phyloP scores from a whole-genome alignment of 2,113 vertebrate genomes.

The Maccullochella peelii region DNA sequence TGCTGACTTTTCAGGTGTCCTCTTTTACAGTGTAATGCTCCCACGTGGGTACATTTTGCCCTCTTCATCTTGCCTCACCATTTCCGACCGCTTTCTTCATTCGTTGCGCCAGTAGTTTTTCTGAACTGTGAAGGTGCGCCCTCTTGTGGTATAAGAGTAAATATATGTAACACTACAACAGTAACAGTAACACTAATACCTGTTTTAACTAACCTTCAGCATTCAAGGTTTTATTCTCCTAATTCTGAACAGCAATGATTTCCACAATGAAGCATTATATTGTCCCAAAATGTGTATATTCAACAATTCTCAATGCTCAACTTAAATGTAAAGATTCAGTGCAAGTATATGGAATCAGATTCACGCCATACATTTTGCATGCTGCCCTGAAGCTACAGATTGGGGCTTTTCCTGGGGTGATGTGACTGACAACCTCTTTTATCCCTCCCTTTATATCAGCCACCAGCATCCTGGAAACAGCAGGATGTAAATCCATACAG shows the following conservation, averaged over 20 bases:
- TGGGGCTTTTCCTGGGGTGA: background rate
- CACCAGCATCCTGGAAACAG: background rate
- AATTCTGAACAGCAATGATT: background rate
- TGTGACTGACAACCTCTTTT: background rate
- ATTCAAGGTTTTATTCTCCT: background rate
- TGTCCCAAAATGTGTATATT: background rate
- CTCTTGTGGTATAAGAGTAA: too few species aligned
- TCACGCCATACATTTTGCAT: background rate
- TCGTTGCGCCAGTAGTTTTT: too few species aligned
- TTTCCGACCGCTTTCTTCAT: too few species aligned
- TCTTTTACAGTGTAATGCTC: too few species aligned
- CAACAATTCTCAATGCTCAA: background rate
- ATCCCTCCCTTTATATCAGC: background rate
- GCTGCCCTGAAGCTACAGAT: background rate
- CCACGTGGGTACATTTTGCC: too few species aligned
- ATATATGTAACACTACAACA: too few species aligned
- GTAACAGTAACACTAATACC: too few species aligned
- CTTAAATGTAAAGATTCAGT: background rate
- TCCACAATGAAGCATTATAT: background rate
- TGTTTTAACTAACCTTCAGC: too few species aligned
- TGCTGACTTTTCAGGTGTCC: too few species aligned
- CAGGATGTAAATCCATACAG: conserved; percentile 23
- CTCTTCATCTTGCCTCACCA: too few species aligned
- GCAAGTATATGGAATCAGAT: background rate
- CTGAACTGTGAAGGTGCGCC: too few species aligned